A percentile compares a stretch with the other conserved stretches of the same genome.
Evolutionary conservation across 1,140 invertebrate species (phyloP).

Genomic region (Copidosoma floridanum): DNA sequence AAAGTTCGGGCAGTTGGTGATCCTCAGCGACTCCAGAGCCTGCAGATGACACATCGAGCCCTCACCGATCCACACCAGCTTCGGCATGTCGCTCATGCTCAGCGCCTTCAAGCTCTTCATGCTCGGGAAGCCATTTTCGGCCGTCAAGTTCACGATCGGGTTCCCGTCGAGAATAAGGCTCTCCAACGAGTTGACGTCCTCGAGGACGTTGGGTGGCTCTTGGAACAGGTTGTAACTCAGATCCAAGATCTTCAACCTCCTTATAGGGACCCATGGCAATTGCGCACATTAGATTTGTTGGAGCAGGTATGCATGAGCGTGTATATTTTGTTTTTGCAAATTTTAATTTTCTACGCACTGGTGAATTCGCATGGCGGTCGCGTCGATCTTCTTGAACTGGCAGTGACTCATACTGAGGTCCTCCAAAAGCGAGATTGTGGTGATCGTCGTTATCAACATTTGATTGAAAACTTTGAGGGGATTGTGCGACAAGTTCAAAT

Average conservation of each 20-base stretch:
- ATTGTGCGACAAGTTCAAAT: conserved; percentile 68
- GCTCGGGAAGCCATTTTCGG: conserved; percentile 59
- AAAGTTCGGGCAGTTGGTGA: conserved; percentile 62
- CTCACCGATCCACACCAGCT: conserved; percentile 58
- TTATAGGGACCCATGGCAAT: no score
- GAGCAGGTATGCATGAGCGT: no score
- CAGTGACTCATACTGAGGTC: conserved; percentile 69
- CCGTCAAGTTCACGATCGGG: conserved; percentile 59
- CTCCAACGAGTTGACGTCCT: conserved; percentile 60
- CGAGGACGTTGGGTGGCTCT: conserved; percentile 61
- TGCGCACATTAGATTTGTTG: no score
- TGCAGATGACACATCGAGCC: conserved; percentile 58
- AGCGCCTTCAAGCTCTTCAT: conserved; percentile 62
- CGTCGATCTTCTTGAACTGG: conserved; percentile 54
- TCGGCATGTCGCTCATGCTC: conserved; percentile 64
- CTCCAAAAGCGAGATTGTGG: conserved; percentile 64
- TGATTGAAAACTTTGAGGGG: conserved; percentile 64
- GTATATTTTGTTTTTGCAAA: no score
- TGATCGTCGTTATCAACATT: conserved; percentile 63
- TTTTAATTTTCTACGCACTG: no score
- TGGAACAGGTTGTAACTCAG: conserved; percentile 68
- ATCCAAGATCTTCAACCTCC: conserved; percentile 63
- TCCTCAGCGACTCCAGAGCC: conserved; percentile 55
- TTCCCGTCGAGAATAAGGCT: conserved; percentile 68
- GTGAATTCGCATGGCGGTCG: no score